phyloP scores from a whole-genome alignment of 2,797 vertebrate species.

The Thunnus albacares region DNA sequence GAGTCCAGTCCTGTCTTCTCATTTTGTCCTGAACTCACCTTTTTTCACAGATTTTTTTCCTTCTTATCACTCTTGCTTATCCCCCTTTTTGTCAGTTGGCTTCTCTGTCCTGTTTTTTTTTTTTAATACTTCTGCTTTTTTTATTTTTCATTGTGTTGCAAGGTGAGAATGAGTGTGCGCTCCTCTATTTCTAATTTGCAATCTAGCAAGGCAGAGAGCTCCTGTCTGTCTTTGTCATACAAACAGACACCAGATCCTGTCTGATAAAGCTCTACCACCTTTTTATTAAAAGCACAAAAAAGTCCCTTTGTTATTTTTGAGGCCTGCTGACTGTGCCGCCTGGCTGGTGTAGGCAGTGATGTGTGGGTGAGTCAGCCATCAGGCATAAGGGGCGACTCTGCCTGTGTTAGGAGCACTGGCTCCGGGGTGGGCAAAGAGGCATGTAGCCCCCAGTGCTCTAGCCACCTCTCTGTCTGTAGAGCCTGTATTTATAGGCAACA shows the following conservation, averaged over 20 bases:
- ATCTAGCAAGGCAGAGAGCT: constrained; percentile 33
- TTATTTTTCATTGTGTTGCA: constrained; percentile 29
- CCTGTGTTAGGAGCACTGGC: constrained; percentile 51
- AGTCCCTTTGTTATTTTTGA: constrained; percentile 62
- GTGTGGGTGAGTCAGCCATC: constrained; percentile 65
- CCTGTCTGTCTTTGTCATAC: constrained; percentile 47
- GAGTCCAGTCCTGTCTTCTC: constrained; percentile 14
- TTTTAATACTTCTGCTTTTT: constrained; percentile 33
- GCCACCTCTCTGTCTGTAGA: constrained; percentile 70
- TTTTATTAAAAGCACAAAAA: constrained; percentile 65
- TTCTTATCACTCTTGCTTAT: constrained; percentile 29
- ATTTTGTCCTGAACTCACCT: constrained; percentile 14
- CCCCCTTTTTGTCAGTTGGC: constrained; percentile 24
- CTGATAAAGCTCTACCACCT: constrained; percentile 59
- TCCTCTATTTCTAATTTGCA: constrained; percentile 48
- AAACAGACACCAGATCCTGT: constrained; percentile 51
- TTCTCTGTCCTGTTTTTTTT: constrained; percentile 43
- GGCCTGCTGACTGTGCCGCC: constrained; percentile 48
- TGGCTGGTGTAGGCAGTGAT: constrained; percentile 53
- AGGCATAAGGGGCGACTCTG: constrained; percentile 45
- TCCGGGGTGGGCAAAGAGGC: constrained; percentile 69
- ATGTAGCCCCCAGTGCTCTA: constrained; percentile 61
- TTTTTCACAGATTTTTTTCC: constrained; percentile 15
- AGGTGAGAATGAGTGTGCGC: constrained; percentile 29
- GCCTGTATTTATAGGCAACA: constrained; percentile 77